Evolutionary conservation across 1,140 invertebrate species (phyloP), one percentile per base, ranked within the genome.

Genomic region (Sycophila sp.): DNA sequence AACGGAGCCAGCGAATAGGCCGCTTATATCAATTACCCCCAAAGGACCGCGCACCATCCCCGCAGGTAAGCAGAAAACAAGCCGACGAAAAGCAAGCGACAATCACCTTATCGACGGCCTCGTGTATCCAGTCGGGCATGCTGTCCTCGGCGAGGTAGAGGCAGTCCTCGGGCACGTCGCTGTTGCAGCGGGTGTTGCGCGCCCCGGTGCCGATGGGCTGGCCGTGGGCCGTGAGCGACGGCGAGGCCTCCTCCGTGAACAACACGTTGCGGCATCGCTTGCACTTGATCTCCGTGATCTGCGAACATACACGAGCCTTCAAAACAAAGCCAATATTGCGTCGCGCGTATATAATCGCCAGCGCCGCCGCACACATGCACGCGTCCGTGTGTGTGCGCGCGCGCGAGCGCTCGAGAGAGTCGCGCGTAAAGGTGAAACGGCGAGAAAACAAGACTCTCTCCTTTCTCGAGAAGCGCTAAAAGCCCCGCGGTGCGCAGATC

Each of bases 251-350:
- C 28, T 78, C 75, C 17, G 79, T 77, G 53, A 79, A 83, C 30
- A 84, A 72, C 26, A 75, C 49, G 47, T 77, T 84, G n/a, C 82
- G 76, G 24, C 82, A 84, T 56, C 76, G 73, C 56, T 74, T 82
- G 63, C 82, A 84, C 59, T 78, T 83, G 17, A 83, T 76, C 69
- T 82, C 78, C 32, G 82, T 83, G 3, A 76, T 74, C 78, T 78
- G 30, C 6, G 47, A 47, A 49, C 10, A 24, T 42, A 30, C 7
- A 40, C 13, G 17, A 38, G 24, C n/a, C 15, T 28, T 11, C 32
- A 58, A n/a, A n/a, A n/a, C n/a, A n/a, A n/a, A n/a, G n/a, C n/a
- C n/a, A n/a, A n/a, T n/a, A n/a, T n/a, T n/a, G n/a, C n/a, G n/a
- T n/a, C n/a, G n/a, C n/a, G n/a, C n/a, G 42, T 47, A n/a, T 8